phyloP scores from a whole-genome alignment of 2,113 vertebrate species.

The Orthochromis malagaraziensis region DNA sequence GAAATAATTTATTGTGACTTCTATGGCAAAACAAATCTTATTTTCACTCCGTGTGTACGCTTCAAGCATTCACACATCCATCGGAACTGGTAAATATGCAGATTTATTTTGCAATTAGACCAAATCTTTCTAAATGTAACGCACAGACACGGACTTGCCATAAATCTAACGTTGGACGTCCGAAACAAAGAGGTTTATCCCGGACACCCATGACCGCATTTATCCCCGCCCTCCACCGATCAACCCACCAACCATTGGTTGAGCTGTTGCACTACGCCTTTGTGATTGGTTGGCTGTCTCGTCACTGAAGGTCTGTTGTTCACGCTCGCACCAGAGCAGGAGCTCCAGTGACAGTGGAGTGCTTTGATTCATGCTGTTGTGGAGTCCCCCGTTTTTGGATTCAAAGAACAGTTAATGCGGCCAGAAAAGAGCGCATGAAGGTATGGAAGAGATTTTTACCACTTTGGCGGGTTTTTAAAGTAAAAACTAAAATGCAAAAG shows the following conservation, averaged over 20 bases:
- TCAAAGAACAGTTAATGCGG: constrained; percentile 22
- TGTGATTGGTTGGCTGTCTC: constrained; percentile 36
- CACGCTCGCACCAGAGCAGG: background rate
- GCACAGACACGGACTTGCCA: background rate
- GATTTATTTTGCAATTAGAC: background rate
- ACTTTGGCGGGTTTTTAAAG: background rate
- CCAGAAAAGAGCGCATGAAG: constrained; percentile 49
- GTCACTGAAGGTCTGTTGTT: constrained; percentile 47
- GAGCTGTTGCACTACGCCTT: background rate
- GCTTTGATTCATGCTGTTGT: constrained; percentile 36
- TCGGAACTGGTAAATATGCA: background rate
- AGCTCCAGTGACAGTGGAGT: constrained; percentile 37
- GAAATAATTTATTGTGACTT: background rate
- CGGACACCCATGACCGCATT: background rate
- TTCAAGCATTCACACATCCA: background rate
- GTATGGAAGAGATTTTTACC: background rate
- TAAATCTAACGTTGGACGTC: constrained; percentile 36
- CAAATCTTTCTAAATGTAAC: background rate
- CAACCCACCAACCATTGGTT: constrained; percentile 5
- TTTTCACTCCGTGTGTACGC: background rate
- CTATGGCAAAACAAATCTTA: background rate
- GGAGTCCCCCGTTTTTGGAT: constrained; percentile 11
- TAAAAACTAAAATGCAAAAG: background rate
- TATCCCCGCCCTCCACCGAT: background rate
- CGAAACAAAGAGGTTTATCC: constrained; percentile 66